phyloP scores from a whole-genome alignment of 92 coral and sea anemone species.

The Phenganax subtilis region DNA sequence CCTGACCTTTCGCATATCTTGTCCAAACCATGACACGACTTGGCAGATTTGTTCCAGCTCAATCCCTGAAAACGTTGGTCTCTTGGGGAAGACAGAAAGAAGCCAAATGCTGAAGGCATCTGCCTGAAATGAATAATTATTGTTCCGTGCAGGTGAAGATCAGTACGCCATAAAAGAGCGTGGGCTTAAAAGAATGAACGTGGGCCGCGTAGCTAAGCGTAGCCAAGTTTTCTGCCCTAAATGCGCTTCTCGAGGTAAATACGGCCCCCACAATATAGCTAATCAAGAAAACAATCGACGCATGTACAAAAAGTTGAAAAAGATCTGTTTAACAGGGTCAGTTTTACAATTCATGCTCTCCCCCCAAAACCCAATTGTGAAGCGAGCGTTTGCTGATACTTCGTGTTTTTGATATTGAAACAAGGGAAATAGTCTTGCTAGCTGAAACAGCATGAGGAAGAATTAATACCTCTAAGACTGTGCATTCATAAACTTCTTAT shows the following conservation, averaged over 20 bases:
- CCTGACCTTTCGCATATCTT: slow-evolving; percentile 4
- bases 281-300: slow-evolving; percentile 1
- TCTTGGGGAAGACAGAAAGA: background rate
- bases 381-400: too few species aligned
- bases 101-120: slow-evolving; percentile 1
- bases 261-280: slow-evolving; percentile 18
- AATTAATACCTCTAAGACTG: too few species aligned
- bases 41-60: background rate
- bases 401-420: too few species aligned
- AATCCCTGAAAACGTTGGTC: slow-evolving; percentile 2
- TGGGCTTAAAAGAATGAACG: slow-evolving; percentile 26
- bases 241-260: slow-evolving; percentile 3
- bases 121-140: slow-evolving; percentile 17
- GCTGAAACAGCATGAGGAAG: too few species aligned
- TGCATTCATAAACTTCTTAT: too few species aligned
- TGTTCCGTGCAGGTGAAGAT: slow-evolving; percentile 28
- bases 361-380: background rate
- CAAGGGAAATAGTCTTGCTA: too few species aligned
- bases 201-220: slow-evolving; percentile 12
- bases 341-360: background rate
- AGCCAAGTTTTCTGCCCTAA: background rate
- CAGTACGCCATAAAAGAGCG: slow-evolving; percentile 9
- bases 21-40: slow-evolving; percentile 8
- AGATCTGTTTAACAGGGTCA: background rate
- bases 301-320: background rate